Base-by-base conservation (phyloP, 2,113 vertebrate genomes). In the Mus musculus region DNA sequence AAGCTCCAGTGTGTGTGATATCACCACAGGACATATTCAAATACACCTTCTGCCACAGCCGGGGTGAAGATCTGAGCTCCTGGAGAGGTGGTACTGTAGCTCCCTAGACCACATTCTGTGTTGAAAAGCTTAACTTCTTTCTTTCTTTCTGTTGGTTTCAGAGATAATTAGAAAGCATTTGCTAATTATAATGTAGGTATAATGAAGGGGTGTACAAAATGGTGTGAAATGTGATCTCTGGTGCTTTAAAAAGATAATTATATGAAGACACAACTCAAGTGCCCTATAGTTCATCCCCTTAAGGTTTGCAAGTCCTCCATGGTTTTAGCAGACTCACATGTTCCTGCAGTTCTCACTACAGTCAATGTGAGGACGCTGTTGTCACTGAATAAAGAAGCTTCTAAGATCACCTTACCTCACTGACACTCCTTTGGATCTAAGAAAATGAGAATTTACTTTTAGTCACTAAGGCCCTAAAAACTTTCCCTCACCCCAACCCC, bases 131-230 rank as follows among this genome's bases (percentile, higher is more conserved):
- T 84, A 49, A 73, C 49, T 46, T 36, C 61, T 90, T 86, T 59
- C 61, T 90, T 86, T 59, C 61, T 86, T 72, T 67, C 14, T 46
- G 14, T 88, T 56, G 1, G 26, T 72, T 78, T 94, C 73, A 39
- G 46, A 82, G 59, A 65, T 72, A 80, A 82, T 91, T 94, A 72
- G 24, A 86, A 81, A 91, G 19, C 26, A 19, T 52, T 95, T 54
- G 4, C 56, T 92, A 81, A 69, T 78, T 95, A 89, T 49, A 88
- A 39, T 28, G 10, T 4, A 90, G 67, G 9, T 14, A 19, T 86
- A 54, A 12, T 36, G 1, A 80, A 19, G 36, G 1, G 14, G 42
- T 90, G 13, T 26, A 71, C 22, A 76, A 69, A 92, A 76, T 52
- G 11, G 20, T 59, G 1, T 67, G 16, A 67, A 24, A 90, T 73